Evolutionary conservation across 53 echinoderm and acorn worm species (phyloP), one percentile per base, ranked within the genome.

Genomic region (Stichopus horrens): DNA sequence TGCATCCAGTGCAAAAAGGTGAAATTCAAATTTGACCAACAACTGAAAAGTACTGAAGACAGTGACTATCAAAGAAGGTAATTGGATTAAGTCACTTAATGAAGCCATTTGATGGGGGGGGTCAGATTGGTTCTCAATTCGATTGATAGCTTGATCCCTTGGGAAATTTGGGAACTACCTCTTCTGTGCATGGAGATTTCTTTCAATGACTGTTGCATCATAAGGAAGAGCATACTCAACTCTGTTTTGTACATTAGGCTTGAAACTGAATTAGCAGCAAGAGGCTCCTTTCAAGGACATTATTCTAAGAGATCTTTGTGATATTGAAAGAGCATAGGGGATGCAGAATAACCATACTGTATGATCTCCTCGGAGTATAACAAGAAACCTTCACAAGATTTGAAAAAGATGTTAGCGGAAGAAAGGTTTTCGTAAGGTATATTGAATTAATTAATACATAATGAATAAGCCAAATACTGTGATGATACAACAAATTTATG

Each of bases 11-110:
- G 6, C 5, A 71, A 71, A 71, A 37, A 71, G 71, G 71, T 80
- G 57, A 81, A 81, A 81, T 81, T 81, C 81, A 81, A 81, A 81
- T 81, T 71, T 81, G 81, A 58, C 81, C 81, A 20, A 81, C 81
- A 20, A 81, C 22, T 81, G 81, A 81, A 20, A 20, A 56, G 81
- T 57, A 21, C 56, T 8, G 19, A 81, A 81, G 81, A 81, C 57
- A 7, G 81, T 81, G 20, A 58, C 81, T 81, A 57, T 81, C 81
- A 81, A 7, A 58, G 56, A 55, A 58, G 18, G 16, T 81, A 81
- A 81, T 81, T 81, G 57, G 81, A 81, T 81, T 81, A 81, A 81
- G 81, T 20, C 18, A 56, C 58, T 81, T 54, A 56, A 81, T 81
- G 81, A 81, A 81, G 56, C 81, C 81, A 56, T 81, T 37, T 23